Evolutionary conservation across 2,888 invertebrate species (phyloP).

Genomic region (Hirtodrosophila duncani): DNA sequence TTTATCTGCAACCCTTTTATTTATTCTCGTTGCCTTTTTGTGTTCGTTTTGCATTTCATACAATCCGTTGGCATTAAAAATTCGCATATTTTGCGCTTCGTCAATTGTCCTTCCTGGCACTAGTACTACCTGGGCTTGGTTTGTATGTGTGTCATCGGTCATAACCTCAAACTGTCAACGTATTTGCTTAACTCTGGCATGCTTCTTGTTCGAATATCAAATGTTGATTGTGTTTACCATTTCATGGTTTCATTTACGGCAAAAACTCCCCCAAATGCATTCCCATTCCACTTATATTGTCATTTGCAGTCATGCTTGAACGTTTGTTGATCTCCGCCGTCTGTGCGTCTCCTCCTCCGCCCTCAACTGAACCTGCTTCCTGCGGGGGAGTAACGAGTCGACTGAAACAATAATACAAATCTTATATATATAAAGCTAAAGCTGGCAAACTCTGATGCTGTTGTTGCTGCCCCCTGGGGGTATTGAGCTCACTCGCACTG

Average conservation of each 20-base stretch:
- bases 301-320: constrained; percentile 54
- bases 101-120: constrained; percentile 29
- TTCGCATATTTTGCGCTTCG: constrained; percentile 17
- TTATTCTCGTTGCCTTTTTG: too few relatives aligned
- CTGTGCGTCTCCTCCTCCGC: constrained; percentile 8
- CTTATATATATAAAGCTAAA: constrained; percentile 47
- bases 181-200: constrained; percentile 50
- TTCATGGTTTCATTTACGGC: constrained; percentile 59
- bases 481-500: constrained; percentile 24
- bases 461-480: constrained; percentile 6
- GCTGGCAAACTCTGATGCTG: constrained; percentile 22
- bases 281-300: constrained; percentile 39
- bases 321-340: constrained; percentile 37
- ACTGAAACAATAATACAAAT: constrained; percentile 56
- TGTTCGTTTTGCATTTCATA: too few relatives aligned
- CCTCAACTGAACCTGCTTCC: constrained; percentile 27
- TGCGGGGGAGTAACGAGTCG: constrained; percentile 17
- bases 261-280: constrained; percentile 1
- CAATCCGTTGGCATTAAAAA: neutral
- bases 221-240: constrained; percentile 58
- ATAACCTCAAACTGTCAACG: constrained; percentile 33
- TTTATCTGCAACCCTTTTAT: too few relatives aligned
- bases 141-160: constrained; percentile 47
- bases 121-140: too few relatives aligned
- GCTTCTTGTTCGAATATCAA: constrained; percentile 43